Evolutionary conservation across 2,113 vertebrate genomes (phyloP), one percentile per base, ranked within the genome.

Genomic region (Ammodytes dubius): DNA sequence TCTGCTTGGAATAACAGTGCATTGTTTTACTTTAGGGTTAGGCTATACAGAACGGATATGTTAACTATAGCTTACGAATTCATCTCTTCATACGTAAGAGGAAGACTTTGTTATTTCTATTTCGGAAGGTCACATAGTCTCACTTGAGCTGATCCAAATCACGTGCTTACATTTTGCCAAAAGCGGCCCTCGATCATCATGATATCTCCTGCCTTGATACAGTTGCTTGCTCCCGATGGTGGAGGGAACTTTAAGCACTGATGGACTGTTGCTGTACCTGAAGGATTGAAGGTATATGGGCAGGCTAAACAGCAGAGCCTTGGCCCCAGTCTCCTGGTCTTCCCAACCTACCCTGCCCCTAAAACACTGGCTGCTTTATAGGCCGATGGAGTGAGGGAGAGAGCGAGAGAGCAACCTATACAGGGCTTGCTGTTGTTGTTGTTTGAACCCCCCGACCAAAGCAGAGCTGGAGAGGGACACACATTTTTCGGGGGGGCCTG

Each of bases 281-380:
- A 6, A 85, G 40, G 46, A 50, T 56, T 59, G 8, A 8, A 17
- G 27, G 12, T 50, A 15, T 39, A 58, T 46, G 2, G 11, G 53
- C 27, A 43, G n/a, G 13, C 8, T 27, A 6, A 53, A 2, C 47
- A 13, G 63, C 10, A 12, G 7, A 50, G 27, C 56, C 0, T 5
- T 19, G 39, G 35, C 39, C 52, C 58, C 83, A 52, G 15, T 66
- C 47, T 60, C 57, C 58, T 43, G 37, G n/a, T 65, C 68, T 57
- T 49, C 74, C 79, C 73, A 70, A 82, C 74, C 57, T 52, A 27
- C 27, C 27, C 27, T 27, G 27, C 27, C 27, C 57, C 61, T 15
- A 13, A 70, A 81, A 93, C 91, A 94, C 66, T 86, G 80, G 61
- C 63, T 58, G 70, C 87, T 87, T 79, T 83, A 92, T 88, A 19